Conservation (phyloP, 2,113 vertebrate species). For the Rattus norvegicus region GRCr8 NC_086021.1:126064501-126065000, state of each 20-base stretch:
- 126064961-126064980: not conserved
- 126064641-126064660: not conserved
- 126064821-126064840: not conserved
- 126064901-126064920: slow-evolving; percentile 37
- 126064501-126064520: not conserved
- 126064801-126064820: not conserved
- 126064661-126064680: not conserved
- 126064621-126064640: not conserved
- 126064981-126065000: not conserved
- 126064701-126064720: not conserved
- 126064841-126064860: not conserved
- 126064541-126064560: not conserved
- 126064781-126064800: not conserved
- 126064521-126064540: too few species aligned
- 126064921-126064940: slow-evolving; percentile 33
- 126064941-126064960: slow-evolving; percentile 12
- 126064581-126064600: not conserved
- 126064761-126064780: not conserved
- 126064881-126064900: slow-evolving; percentile 27
- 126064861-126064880: not conserved
- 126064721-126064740: not conserved
- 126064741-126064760: too few species aligned
- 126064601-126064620: not conserved
- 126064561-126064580: not conserved
- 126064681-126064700: slow-evolving; percentile 10